A percentile compares a stretch with the other conserved stretches of the same genome.
phyloP scores from a whole-genome alignment of 1,140 invertebrate species.

The Tetraneura akinire region DNA sequence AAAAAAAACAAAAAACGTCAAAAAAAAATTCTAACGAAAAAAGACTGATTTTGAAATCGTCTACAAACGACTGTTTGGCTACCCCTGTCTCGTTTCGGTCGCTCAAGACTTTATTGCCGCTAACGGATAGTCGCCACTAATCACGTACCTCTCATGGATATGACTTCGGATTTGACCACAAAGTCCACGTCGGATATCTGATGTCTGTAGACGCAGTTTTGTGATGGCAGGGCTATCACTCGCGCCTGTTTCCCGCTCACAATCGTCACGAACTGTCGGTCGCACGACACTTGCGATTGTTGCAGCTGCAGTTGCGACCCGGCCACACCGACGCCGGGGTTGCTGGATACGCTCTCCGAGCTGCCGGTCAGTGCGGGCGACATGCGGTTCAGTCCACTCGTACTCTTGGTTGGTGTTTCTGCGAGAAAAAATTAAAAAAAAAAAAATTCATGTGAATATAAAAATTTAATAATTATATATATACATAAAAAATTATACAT shows the following conservation, averaged over 20 bases:
- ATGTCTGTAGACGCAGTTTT: slow-evolving; percentile 85
- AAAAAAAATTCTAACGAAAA: too few species aligned
- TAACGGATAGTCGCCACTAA: too few species aligned
- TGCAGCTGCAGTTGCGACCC: not conserved
- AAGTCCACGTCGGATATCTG: slow-evolving; percentile 85
- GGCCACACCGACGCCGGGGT: not conserved
- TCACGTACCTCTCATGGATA: slow-evolving; percentile 89
- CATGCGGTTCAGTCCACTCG: slow-evolving; percentile 65
- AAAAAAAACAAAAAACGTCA: too few species aligned
- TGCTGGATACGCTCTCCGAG: slow-evolving; percentile 49
- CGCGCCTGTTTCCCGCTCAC: slow-evolving; percentile 93
- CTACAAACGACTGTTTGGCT: not conserved
- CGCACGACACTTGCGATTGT: slow-evolving; percentile 62
- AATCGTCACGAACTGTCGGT: slow-evolving; percentile 90
- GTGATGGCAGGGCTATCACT: slow-evolving; percentile 90
- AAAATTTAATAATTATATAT: too few species aligned
- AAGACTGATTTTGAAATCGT: not conserved
- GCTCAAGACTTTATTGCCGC: too few species aligned
- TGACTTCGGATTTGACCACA: slow-evolving; percentile 91
- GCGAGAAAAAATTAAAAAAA: not conserved
- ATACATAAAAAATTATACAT: too few species aligned
- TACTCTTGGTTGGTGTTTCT: slow-evolving; percentile 67
- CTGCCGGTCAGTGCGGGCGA: slow-evolving; percentile 67
- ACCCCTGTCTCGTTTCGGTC: not conserved
- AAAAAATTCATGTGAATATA: too few species aligned